Evolutionary conservation across 1,140 invertebrate species (phyloP).

Genomic region (Riptortus pedestris): DNA sequence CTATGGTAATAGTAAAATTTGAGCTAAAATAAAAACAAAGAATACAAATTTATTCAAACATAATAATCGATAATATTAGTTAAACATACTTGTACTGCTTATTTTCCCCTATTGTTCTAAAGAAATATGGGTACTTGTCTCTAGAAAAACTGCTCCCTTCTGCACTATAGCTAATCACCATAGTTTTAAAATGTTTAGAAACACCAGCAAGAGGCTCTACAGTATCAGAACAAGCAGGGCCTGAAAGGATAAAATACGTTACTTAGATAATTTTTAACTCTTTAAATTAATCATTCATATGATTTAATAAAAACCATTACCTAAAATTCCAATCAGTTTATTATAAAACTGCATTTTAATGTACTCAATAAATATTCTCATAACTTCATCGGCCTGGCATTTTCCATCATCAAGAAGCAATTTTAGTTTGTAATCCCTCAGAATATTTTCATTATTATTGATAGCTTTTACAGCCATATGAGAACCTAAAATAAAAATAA

Average conservation of each 20-base stretch:
- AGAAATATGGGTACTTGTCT: slow-evolving; percentile 68
- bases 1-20: no score
- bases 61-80: no score
- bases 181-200: slow-evolving; percentile 63
- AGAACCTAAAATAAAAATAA: slow-evolving; percentile 43
- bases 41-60: no score
- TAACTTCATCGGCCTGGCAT: slow-evolving; percentile 63
- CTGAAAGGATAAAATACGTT: slow-evolving; percentile 35
- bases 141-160: slow-evolving; percentile 60
- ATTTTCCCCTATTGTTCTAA: slow-evolving; percentile 71
- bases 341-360: slow-evolving; percentile 43
- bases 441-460: slow-evolving; percentile 49
- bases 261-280: background rate
- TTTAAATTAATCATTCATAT: background rate
- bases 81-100: slow-evolving; percentile 56
- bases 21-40: no score
- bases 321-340: slow-evolving; percentile 58
- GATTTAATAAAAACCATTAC: slow-evolving; percentile 33
- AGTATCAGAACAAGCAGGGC: slow-evolving; percentile 77
- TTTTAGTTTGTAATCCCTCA: slow-evolving; percentile 52
- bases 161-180: slow-evolving; percentile 71
- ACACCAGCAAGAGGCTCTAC: slow-evolving; percentile 70
- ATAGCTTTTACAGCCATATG: slow-evolving; percentile 53
- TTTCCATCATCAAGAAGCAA: slow-evolving; percentile 53
- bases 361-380: slow-evolving; percentile 68